phyloP scores from a whole-genome alignment of 1,140 invertebrate genomes.

The Aphelinus certus region DNA sequence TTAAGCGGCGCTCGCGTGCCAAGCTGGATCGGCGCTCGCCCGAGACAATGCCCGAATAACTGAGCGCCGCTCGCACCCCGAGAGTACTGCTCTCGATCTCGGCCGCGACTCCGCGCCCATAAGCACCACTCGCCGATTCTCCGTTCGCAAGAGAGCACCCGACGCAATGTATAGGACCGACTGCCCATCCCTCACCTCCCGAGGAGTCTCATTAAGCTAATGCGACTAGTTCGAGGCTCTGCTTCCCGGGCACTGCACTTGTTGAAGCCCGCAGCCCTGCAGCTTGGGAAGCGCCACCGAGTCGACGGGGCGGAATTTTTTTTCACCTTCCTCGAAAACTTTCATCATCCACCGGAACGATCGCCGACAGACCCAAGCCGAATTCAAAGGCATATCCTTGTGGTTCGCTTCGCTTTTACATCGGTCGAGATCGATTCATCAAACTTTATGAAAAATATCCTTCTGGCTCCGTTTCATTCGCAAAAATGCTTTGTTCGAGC shows the following conservation, averaged over 20 bases:
- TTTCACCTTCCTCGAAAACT: no score
- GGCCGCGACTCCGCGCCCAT: background rate
- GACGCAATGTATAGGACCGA: no score
- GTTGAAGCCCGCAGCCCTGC: background rate
- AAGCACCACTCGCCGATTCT: background rate
- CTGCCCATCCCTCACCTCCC: no score
- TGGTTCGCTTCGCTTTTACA: no score
- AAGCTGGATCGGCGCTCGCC: slow-evolving; percentile 8
- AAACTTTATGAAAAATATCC: no score
- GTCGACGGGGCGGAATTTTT: no score
- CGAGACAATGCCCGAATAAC: slow-evolving; percentile 21
- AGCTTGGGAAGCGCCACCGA: background rate
- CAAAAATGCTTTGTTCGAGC: no score
- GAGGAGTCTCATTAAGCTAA: slow-evolving; percentile 5
- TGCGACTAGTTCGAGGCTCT: slow-evolving; percentile 2
- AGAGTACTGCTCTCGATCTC: slow-evolving; percentile 9
- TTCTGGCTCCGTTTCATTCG: no score
- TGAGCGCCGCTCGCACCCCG: background rate
- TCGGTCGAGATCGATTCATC: no score
- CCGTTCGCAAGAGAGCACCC: background rate
- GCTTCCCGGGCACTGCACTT: background rate
- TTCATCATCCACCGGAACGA: no score
- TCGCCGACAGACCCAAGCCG: no score
- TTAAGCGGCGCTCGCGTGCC: slow-evolving; percentile 28
- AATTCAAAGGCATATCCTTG: no score